phyloP scores from a whole-genome alignment of 1,140 invertebrate genomes.

The Zaprionus tsacasi region DNA sequence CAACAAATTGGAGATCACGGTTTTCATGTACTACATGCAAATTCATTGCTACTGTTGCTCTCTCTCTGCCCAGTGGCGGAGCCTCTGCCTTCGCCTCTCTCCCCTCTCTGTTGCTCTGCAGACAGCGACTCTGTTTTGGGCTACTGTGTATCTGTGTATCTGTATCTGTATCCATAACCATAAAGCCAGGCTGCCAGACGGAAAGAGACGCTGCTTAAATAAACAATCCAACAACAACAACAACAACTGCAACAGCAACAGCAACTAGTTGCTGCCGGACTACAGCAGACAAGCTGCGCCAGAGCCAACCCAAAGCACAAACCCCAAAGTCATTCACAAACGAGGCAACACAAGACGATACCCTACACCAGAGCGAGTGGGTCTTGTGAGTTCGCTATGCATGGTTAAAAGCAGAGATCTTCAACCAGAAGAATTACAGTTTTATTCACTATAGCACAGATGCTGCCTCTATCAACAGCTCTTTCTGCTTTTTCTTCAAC shows the following conservation, averaged over 20 bases:
- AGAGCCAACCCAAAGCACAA: conserved; percentile 6
- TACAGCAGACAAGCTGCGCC: not conserved
- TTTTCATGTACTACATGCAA: conserved; percentile 84
- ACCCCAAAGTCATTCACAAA: conserved; percentile 67
- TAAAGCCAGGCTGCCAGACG: conserved; percentile 67
- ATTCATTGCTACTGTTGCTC: conserved; percentile 84
- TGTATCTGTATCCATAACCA: conserved; percentile 70
- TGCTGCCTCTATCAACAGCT: no score
- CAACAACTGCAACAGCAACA: not conserved
- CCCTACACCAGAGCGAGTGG: conserved; percentile 33
- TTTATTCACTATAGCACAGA: no score
- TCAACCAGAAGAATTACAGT: no score
- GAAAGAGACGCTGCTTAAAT: conserved; percentile 70
- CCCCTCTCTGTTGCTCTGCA: not conserved
- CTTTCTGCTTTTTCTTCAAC: no score
- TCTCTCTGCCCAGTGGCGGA: conserved; percentile 46
- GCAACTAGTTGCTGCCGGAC: conserved; percentile 37
- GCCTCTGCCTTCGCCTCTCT: conserved; percentile 5
- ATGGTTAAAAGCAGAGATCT: no score
- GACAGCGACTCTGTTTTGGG: conserved; percentile 20
- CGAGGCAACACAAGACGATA: conserved; percentile 29
- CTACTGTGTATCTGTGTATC: conserved; percentile 34
- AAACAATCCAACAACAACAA: conserved; percentile 67
- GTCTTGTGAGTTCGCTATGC: not conserved
- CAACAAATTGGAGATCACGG: conserved; percentile 84